Conservation (phyloP, 2,113 vertebrate species). For the Clarias macrocephalus region DNA sequence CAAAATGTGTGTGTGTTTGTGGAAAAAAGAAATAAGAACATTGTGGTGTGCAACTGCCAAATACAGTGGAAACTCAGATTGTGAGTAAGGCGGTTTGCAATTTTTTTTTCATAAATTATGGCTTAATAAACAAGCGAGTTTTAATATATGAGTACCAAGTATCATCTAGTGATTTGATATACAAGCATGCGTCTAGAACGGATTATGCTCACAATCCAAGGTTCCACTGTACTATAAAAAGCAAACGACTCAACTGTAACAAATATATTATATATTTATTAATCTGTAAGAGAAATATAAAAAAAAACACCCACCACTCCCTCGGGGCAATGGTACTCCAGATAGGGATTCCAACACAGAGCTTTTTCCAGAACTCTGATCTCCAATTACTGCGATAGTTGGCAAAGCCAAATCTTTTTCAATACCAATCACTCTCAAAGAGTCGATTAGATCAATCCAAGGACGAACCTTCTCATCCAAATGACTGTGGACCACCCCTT, state of each 20-base stretch:
- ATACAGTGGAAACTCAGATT: too few species aligned
- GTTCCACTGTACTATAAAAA: neutral
- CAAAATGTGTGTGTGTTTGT: too few species aligned
- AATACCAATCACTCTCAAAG: constrained; percentile 48
- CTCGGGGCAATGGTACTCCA: constrained; percentile 59
- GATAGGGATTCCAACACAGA: constrained; percentile 62
- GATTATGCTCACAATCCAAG: too few species aligned
- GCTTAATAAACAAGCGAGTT: too few species aligned
- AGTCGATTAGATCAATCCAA: constrained; percentile 54
- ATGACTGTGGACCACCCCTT: constrained; percentile 35
- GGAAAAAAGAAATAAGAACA: neutral
- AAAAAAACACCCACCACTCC: constrained; percentile 48
- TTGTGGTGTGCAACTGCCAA: too few species aligned
- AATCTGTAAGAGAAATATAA: neutral
- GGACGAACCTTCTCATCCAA: constrained; percentile 50
- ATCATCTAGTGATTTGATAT: too few species aligned
- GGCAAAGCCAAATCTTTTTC: constrained; percentile 52
- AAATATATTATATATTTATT: neutral
- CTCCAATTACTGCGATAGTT: constrained; percentile 54
- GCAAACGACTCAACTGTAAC: neutral
- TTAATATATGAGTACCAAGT: too few species aligned
- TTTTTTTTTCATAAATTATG: too few species aligned
- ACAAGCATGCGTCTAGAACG: too few species aligned
- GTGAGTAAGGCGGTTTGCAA: too few species aligned
- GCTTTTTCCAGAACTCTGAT: constrained; percentile 62